Evolutionary conservation across 2,113 vertebrate genomes (phyloP), one percentile per base, ranked within the genome.

Genomic region (Passer domesticus): DNA sequence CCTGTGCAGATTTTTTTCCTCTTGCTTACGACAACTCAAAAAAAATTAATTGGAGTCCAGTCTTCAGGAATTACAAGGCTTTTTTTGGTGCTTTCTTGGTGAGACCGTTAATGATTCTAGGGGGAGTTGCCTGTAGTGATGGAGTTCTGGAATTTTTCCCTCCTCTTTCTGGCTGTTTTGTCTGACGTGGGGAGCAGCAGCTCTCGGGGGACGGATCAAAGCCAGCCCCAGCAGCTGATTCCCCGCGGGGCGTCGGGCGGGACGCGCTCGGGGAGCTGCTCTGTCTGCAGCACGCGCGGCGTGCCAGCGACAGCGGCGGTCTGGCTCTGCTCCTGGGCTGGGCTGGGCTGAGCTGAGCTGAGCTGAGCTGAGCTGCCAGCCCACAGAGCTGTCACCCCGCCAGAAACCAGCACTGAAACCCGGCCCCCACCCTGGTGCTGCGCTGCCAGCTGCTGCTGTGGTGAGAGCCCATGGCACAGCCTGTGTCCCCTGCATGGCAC

Each of bases 1-100:
- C 89, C 86, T 62, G 50, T 90, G 64, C 89, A 47, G 55, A 39
- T 96, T 94, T 94, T 55, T 90, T 87, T 13, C 70, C 55, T 95
- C 83, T 95, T 96, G 83, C 94, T 97, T 96, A 93, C 5, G 18
- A 96, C 95, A 89, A 84, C 91, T 96, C 88, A 87, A 93, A 60
- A 66, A 96, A 96, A 83, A 69, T 64, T 79, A 91, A 96, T 87
- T 92, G 94, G 92, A 75, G 56, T 56, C 55, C 79, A 62, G 68
- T 89, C 79, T 96, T 95, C 52, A 24, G 78, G 92, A 90, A 58
- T 74, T 47, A 6, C 31, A 84, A 18, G 73, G 30, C 20, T 19
- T 7, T 10, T 39, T 30, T 58, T 18, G 81, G 53, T 39, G 27
- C 63, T 86, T 91, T 75, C 76, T 84, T 72, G 9, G 84, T 91